A percentile compares a stretch with the other conserved stretches of the same genome.
phyloP scores from a whole-genome alignment of 2,888 invertebrate species.

The Hirtodrosophila cameraria region DNA sequence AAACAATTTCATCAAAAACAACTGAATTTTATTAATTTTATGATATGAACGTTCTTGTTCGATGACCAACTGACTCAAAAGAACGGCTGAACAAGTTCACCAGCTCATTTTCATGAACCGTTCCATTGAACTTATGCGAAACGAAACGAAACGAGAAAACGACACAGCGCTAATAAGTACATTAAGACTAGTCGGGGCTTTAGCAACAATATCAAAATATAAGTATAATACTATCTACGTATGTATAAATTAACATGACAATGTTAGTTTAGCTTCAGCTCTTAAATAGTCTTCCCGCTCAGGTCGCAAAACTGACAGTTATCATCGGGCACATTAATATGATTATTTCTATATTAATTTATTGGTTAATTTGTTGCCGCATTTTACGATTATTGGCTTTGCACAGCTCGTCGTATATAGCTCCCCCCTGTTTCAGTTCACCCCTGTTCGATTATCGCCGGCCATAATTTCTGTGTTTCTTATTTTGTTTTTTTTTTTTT shows the following conservation, averaged over 20 bases:
- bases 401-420: conserved; percentile 41
- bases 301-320: conserved; percentile 54
- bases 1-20: too few species aligned
- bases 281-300: not conserved
- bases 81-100: too few species aligned
- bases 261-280: not conserved
- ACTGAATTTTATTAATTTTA: too few species aligned
- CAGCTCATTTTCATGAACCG: too few species aligned
- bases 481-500: conserved; percentile 15
- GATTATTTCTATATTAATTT: conserved; percentile 77
- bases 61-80: too few species aligned
- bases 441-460: conserved; percentile 57
- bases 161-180: too few species aligned
- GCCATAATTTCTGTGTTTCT: conserved; percentile 58
- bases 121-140: too few species aligned
- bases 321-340: conserved; percentile 73
- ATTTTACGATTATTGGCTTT: conserved; percentile 74
- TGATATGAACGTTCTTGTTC: too few species aligned
- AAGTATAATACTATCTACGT: too few species aligned
- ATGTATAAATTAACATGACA: conserved; percentile 15
- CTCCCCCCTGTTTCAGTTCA: not conserved
- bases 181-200: too few species aligned
- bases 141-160: too few species aligned
- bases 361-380: conserved; percentile 78
- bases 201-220: not conserved